Percentiles rank a stretch among this genome's conserved stretches.
These are phyloP conservation scores for Canis aureus DNA, from an alignment of 2,113 vertebrate genomes.

Conservation along the genomic window DNA sequence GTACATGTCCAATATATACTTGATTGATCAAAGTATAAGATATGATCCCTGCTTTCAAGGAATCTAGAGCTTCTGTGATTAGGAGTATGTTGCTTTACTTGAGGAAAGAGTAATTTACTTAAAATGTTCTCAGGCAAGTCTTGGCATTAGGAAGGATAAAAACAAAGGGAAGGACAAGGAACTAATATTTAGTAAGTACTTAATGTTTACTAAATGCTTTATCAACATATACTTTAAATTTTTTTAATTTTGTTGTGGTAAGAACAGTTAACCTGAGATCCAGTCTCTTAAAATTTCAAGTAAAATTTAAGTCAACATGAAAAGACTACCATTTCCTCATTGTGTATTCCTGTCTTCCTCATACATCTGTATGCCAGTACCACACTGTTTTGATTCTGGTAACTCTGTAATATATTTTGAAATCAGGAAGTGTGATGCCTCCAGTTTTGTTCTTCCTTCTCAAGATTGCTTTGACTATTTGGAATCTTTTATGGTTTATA, in stretches of 20 bases:
- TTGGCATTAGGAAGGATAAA: not conserved
- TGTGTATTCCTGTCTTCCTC: not conserved
- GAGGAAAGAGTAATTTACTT: not conserved
- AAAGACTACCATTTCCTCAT: not conserved
- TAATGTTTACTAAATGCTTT: constrained; percentile 2
- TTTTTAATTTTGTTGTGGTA: not conserved
- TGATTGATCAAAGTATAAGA: not conserved
- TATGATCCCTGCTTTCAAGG: not conserved
- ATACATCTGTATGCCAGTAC: not conserved
- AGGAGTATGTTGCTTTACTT: constrained; percentile 54
- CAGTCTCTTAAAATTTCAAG: not conserved
- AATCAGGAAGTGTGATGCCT: not conserved
- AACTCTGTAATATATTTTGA: not conserved
- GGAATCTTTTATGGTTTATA: not conserved
- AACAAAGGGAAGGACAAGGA: constrained; percentile 30
- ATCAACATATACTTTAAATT: not conserved
- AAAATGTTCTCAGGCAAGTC: constrained; percentile 54
- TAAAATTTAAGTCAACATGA: not conserved
- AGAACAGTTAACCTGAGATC: not conserved
- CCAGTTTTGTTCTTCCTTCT: not conserved
- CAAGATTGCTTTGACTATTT: not conserved
- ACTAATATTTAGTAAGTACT: constrained; percentile 44
- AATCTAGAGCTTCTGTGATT: not conserved
- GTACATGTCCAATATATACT: not conserved
- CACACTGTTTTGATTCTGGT: not conserved